Evolutionary conservation across 2,888 invertebrate species (phyloP).

Genomic region (Tenthredo notha): DNA sequence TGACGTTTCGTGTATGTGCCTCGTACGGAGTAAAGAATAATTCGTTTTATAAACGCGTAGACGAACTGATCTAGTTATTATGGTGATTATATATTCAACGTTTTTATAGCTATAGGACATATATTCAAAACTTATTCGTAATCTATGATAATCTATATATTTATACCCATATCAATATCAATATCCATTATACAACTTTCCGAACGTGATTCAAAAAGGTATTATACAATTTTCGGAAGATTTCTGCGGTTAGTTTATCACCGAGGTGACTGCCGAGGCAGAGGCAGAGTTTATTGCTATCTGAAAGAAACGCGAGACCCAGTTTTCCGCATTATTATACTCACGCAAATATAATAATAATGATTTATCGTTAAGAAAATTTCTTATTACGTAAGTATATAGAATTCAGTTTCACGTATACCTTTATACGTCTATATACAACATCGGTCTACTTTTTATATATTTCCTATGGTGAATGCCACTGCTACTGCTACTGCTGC

Average conservation of each 20-base stretch:
- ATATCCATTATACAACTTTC: neutral
- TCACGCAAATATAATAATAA: neutral
- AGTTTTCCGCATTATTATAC: neutral
- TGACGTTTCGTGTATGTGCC: slow-evolving; percentile 40
- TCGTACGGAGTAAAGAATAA: neutral
- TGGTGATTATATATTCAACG: neutral
- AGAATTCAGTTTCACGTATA: neutral
- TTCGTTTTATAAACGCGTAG: neutral
- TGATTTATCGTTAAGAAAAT: neutral
- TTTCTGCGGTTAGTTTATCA: neutral
- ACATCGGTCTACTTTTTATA: slow-evolving; percentile 51
- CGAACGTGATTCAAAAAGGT: neutral
- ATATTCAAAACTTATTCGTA: too few species aligned
- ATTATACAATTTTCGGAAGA: neutral
- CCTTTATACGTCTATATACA: neutral
- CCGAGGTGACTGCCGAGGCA: neutral
- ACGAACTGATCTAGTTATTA: neutral
- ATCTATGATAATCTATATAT: neutral
- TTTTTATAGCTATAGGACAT: too few species aligned
- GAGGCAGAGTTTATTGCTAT: neutral
- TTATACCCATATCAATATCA: neutral
- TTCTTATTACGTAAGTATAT: neutral
- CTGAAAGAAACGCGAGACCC: neutral
- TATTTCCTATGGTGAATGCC: slow-evolving; percentile 51
- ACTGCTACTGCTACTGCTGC: neutral